phyloP scores from a whole-genome alignment of 1,140 invertebrate species.

The Branchinecta lynchi region DNA sequence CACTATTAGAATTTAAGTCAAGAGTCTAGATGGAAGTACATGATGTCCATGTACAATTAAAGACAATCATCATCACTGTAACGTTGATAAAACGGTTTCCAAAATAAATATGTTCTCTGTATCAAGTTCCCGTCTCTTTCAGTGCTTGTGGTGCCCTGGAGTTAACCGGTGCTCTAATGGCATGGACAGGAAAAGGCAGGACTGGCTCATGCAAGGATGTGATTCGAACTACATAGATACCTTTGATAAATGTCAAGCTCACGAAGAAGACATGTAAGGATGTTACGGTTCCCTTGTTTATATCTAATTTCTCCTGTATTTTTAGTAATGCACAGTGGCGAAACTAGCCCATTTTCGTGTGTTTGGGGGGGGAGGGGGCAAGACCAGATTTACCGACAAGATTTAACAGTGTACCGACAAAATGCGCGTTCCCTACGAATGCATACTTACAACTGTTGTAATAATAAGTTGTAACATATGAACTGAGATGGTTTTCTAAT shows the following conservation, averaged over 20 bases:
- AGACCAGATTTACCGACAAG: too few species aligned
- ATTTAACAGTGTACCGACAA: too few species aligned
- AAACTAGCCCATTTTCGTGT: neutral
- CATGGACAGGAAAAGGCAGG: constrained; percentile 69
- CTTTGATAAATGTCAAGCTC: constrained; percentile 31
- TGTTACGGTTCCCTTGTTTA: constrained; percentile 3
- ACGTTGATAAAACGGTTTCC: too few species aligned
- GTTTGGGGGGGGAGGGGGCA: too few species aligned
- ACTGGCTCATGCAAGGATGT: constrained; percentile 67
- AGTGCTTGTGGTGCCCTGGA: constrained; percentile 74
- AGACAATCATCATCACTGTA: too few species aligned
- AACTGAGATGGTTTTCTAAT: too few species aligned
- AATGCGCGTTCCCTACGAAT: too few species aligned
- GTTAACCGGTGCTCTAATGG: constrained; percentile 70
- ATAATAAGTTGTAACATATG: too few species aligned
- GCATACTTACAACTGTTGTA: too few species aligned
- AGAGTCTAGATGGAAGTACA: neutral
- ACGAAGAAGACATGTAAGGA: constrained; percentile 18
- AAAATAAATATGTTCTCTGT: neutral
- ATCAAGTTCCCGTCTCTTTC: constrained; percentile 25
- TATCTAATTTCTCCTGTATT: constrained; percentile 15
- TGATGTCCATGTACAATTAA: too few species aligned
- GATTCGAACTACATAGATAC: constrained; percentile 36
- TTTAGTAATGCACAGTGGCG: too few species aligned
- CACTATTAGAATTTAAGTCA: neutral